Evolutionary conservation across 1,140 invertebrate species (phyloP), one percentile per base, ranked within the genome.

Genomic region (Pseudomyrmex pallidus): DNA sequence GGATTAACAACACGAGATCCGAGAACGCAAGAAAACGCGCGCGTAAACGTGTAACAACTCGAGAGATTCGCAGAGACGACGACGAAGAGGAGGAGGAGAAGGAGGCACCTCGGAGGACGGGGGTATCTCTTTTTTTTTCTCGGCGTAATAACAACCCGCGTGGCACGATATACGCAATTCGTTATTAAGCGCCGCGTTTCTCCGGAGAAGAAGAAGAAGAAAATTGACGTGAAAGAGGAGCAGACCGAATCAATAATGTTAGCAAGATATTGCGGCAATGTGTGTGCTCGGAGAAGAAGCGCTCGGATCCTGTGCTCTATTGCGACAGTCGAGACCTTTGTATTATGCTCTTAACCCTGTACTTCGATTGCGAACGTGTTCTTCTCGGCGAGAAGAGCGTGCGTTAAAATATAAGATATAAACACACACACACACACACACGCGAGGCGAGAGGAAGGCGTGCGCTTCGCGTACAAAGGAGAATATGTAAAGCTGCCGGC

Each of bases 331-430:
- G 12, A 80, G 76, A 80, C 76, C 66, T 80, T 80, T 80, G 56
- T 80, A 80, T 80, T 80, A 80, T 80, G 76, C 76, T 80, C 76
- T 80, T 80, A 80, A 80, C 64, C 76, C 76, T 80, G 76, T 80
- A 80, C 76, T 80, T 80, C 76, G 76, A 80, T 72, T 80, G 76
- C 76, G 72, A 61, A 35, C 35, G 35, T 20, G 66, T 35, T 64
- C 62, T 64, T 20, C 20, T 10, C 22, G n/a, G 54, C 54, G 20
- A 80, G 54, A 13, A 1, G 12, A 13, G 5, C 7, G 5, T 35
- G 48, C 48, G 44, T 77, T 77, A 56, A 35, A 67, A 67, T 56
- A 76, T 54, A 76, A 76, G 64, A 54, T 76, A 77, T 67, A 77
- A 77, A 77, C n/a, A 67, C 48, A 54, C 22, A 25, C 2, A 54